These are phyloP conservation scores for Sebastes hubbsi DNA, from an alignment of 2,797 vertebrate genomes.

Conservation along the genomic window DNA sequence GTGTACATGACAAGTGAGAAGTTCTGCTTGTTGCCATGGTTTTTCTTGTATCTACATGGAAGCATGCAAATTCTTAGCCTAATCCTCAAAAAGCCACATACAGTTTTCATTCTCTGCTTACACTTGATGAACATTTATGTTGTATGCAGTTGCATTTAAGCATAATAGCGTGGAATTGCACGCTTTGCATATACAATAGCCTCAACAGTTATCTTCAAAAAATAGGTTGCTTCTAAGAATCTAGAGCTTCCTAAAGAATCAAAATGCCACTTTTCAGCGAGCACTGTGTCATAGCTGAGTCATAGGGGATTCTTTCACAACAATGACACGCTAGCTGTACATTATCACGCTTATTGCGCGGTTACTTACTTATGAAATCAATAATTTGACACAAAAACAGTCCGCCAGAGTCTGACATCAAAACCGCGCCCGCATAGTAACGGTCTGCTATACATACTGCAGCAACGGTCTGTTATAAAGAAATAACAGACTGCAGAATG, in stretches of 20 bases:
- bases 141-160: neutral
- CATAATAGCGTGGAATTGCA: neutral
- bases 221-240: neutral
- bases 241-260: neutral
- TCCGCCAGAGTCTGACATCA: too few species aligned
- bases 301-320: too few species aligned
- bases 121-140: neutral
- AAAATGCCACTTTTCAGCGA: neutral
- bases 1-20: conserved; percentile 12
- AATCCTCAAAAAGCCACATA: neutral
- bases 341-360: too few species aligned
- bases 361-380: too few species aligned
- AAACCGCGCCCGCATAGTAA: too few species aligned
- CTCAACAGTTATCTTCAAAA: neutral
- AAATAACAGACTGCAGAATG: too few species aligned
- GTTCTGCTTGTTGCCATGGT: neutral
- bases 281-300: neutral
- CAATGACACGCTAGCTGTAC: too few species aligned
- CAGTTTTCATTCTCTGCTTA: neutral
- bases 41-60: neutral
- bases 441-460: fast-evolving
- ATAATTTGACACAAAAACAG: too few species aligned
- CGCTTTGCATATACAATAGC: neutral
- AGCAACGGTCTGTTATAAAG: too few species aligned
- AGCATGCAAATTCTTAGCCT: neutral